Evolutionary conservation across 2,888 invertebrate species (phyloP), one percentile per base, ranked within the genome.

Genomic region (Trachelus iudaicus): DNA sequence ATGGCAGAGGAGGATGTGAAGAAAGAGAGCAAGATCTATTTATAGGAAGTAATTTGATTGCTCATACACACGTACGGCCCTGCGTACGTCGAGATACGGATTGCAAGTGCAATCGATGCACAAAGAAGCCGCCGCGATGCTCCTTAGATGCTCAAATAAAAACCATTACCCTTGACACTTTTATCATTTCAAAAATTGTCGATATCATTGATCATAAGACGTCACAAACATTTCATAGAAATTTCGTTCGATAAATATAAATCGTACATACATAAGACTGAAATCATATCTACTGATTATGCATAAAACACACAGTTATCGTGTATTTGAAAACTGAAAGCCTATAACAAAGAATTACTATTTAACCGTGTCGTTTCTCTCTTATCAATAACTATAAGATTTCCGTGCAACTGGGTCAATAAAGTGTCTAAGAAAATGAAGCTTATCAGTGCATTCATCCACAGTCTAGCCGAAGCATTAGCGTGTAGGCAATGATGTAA

Each of bases 41-140:
- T 84, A 84, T 86, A 85, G 81, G 82, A 73, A 78, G 79, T 82
- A 85, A 81, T 80, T 83, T 79, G 79, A 86, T 86, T 86, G 85
- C 86, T 30, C 81, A 77, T 79, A 79, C 75, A 69, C 78, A 79
- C 73, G 79, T 69, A 79, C 79, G 76, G 76, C 79, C 76, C 40
- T 23, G 56, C 56, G 2, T 23, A 56, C 56, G 9, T 23, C 56
- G 23, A 56, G 56, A 56, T 56, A 56, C 56, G 56, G 56, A 23
- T 9, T 56, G 56, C 56, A 56, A 23, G 56, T 56, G 56, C 56
- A 56, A 56, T 56, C 56, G 56, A 56, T 23, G 56, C 23, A 56
- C 23, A 23, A 56, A 56, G 56, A 56, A 35, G 12, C 35, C 23
- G 6, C 6, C 56, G 56, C 23, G 23, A 56, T 56, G 23, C 23